Base-by-base conservation (phyloP, 2,888 invertebrate genomes). In the Thereva unica region DNA sequence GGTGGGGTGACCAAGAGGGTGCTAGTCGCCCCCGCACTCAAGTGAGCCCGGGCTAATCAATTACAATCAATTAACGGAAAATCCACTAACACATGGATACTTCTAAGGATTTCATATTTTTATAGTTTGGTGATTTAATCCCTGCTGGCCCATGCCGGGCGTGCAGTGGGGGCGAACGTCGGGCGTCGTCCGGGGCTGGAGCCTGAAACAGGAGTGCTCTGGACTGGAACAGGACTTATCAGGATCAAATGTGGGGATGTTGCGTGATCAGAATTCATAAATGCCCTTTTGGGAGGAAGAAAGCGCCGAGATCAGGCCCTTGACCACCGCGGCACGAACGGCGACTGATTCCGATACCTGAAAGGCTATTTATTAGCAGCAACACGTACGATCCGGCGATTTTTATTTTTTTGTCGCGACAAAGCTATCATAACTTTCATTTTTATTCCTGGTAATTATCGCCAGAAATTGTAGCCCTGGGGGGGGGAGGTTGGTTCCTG, bases 361-460 rank as follows among this genome's bases (percentile, higher is more conserved):
- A 63, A 63, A 41, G 42, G 52, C 42, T 52, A 49, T 63, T 63
- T 63, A 63, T 63, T 63, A 63, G 35, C 52, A 52, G 52, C 63
- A 63, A 52, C 63, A 63, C 63, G 63, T 63, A 63, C 50, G 52
- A 63, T 63, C 42, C 41, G 34, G n/a, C 50, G 50, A 63, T 63
- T 63, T 63, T 41, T n/a, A 23, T 23, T 52, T 61, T 45, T 63
- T 52, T 41, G 59, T 49, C 63, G 63, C 52, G 63, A 50, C 63
- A 63, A 50, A 50, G 63, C 63, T 63, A 52, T 63, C 63, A 63
- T 63, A 63, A 63, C 49, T 52, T 50, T 50, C 50, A 23, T 63
- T 63, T 50, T 63, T 63, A 63, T 63, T 63, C 35, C 63, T 12
- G 23, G 63, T 63, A 52, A 63, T 63, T 63, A 63, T 63, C 52